Evolutionary conservation across 2,888 invertebrate species (phyloP), one percentile per base, ranked within the genome.

Genomic region (Loripinus fragilis): DNA sequence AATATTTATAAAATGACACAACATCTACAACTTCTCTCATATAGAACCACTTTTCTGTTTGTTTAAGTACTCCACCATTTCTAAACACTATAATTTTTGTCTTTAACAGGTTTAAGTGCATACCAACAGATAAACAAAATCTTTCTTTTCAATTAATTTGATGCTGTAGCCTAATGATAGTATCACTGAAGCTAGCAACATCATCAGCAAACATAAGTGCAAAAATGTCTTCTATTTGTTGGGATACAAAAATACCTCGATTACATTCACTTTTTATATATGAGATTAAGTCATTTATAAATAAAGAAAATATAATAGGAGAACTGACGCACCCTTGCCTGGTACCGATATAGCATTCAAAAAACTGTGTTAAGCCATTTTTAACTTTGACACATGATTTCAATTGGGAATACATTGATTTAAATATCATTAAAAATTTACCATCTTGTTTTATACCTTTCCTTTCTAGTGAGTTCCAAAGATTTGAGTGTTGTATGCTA

Each of bases 171-270:
- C 55, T 30, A 17, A 33, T 23, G 17, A 42, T 55, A 12, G 71
- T 67, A 64, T 76, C 67, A 20, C 55, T 67, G 23, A 76, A 28
- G 28, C 66, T 66, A 2, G 66, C 28, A 17, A 76, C 50, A 65
- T 71, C 71, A 50, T 71, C 71, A 23, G 71, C 67, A 23, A 66
- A 76, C 66, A 71, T 65, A 7, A 76, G 30, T 28, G 71, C 71
- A 28, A 66, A 35, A 20, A 66, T 38, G 35, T 71, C 65, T 5
- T 35, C 48, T 17, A 66, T 66, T 20, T 52, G 42, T n/a, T 76
- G 42, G 1, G 71, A 20, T 10, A 71, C 23, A 25, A 25, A 52
- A 23, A 70, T 55, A 41, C 55, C 52, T 55, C 70, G 35, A 38
- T 52, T 28, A 38, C 55, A 55, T 20, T 12, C 52, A 23, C 2